Percentiles rank a stretch among this genome's conserved stretches.
Evolutionary conservation across 2,113 vertebrate species (phyloP).

Genomic region (Cryptoleucopteryx plumbea): DNA sequence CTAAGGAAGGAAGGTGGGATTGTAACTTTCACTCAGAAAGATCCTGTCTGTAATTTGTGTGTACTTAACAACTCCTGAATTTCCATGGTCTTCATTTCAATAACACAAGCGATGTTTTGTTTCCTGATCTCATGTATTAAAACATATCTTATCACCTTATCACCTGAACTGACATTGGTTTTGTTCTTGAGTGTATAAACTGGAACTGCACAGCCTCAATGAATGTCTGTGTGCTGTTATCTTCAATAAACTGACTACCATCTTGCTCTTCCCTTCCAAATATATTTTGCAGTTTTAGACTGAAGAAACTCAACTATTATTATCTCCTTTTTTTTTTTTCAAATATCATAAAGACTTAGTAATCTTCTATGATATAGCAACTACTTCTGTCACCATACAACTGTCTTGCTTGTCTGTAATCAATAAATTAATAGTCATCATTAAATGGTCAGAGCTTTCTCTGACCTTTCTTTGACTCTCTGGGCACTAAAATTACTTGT

Average conservation of each 20-base stretch:
- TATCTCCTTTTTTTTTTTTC: not conserved
- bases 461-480: slow-evolving; percentile 15
- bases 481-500: slow-evolving; percentile 5
- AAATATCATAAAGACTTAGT: not conserved
- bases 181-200: not conserved
- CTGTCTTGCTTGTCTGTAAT: not conserved
- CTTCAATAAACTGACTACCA: not conserved
- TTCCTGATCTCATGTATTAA: not conserved
- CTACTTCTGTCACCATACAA: not conserved
- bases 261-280: not conserved
- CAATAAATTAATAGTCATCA: slow-evolving; percentile 31
- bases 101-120: not conserved
- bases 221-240: not conserved
- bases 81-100: not conserved
- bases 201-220: not conserved
- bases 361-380: not conserved
- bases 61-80: not conserved
- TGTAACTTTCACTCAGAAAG: not conserved
- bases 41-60: not conserved
- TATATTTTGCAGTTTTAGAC: not conserved
- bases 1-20: not conserved
- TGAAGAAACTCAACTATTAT: not conserved
- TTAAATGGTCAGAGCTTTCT: slow-evolving; percentile 22
- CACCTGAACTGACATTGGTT: not conserved
- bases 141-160: not conserved